Evolutionary conservation across 23 tunicate genomes (phyloP).

Genomic region (Phallusia fumigata): DNA sequence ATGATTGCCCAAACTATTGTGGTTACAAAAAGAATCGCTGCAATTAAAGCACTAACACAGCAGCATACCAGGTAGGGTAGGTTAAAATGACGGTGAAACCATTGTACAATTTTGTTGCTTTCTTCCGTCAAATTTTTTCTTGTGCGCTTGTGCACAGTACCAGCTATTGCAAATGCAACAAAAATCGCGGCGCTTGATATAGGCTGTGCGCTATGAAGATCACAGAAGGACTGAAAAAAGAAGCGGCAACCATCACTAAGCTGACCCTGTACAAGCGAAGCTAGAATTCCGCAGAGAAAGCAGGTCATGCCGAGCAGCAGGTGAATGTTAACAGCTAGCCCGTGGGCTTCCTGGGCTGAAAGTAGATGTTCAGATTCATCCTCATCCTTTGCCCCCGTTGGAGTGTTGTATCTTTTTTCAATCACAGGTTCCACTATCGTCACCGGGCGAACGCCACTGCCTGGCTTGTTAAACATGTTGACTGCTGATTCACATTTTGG

Average conservation of each 20-base stretch:
- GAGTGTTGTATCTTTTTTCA: not conserved
- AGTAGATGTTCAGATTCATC: not conserved
- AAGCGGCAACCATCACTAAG: not conserved
- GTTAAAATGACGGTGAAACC: not conserved
- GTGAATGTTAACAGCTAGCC: not conserved
- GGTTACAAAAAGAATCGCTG: not conserved
- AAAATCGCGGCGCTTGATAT: constrained; percentile 5
- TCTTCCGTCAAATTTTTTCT: not conserved
- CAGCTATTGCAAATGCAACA: not conserved
- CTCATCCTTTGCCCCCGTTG: not conserved
- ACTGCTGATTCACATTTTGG: not conserved
- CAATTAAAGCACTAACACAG: not conserved
- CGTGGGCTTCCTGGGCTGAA: not conserved
- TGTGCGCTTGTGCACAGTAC: not conserved
- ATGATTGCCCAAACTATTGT: not conserved
- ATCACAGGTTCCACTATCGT: not conserved
- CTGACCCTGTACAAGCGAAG: not conserved
- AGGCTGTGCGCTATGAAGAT: not conserved
- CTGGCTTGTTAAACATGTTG: not conserved
- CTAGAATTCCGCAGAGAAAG: constrained; percentile 13
- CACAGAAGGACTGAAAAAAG: not conserved
- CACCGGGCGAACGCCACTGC: not conserved
- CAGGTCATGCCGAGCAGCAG: not conserved
- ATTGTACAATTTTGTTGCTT: not conserved
- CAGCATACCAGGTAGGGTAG: not conserved